Percentiles rank a stretch among this genome's conserved stretches.
Conservation (phyloP, 2,888 invertebrate species). For the Orgyia antiqua region DNA sequence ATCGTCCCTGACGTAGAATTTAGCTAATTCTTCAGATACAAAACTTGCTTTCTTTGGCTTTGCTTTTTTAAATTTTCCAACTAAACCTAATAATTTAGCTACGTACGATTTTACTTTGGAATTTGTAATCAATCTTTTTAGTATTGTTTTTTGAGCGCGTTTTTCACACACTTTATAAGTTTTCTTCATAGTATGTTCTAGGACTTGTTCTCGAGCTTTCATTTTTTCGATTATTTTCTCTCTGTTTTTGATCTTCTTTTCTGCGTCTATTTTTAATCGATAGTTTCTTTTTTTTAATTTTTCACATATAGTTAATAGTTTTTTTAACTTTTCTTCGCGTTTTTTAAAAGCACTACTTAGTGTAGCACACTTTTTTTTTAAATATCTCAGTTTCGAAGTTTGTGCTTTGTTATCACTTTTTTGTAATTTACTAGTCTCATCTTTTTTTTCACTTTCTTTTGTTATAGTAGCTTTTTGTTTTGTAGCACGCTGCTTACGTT, state of each 20-base stretch:
- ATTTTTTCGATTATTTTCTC: no score
- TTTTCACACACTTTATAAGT: conserved; percentile 9
- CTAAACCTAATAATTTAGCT: conserved; percentile 7
- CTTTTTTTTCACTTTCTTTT: conserved; percentile 12
- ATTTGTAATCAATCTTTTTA: conserved; percentile 7
- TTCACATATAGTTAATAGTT: conserved; percentile 8
- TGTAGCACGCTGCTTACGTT: no score
- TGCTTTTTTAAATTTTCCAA: conserved; percentile 6
- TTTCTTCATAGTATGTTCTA: no score
- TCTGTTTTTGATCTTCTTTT: no score
- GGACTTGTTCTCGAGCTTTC: no score
- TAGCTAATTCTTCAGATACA: conserved; percentile 5
- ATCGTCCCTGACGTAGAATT: conserved; percentile 9
- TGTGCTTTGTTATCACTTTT: conserved; percentile 8
- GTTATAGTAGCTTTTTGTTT: no score
- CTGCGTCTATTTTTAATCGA: conserved; percentile 7
- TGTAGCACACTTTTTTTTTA: conserved; percentile 8
- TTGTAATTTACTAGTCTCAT: conserved; percentile 10
- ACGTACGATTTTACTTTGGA: conserved; percentile 9
- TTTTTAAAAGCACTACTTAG: conserved; percentile 7
- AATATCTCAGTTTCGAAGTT: conserved; percentile 8
- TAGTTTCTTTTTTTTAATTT: conserved; percentile 10
- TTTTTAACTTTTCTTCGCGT: conserved; percentile 10
- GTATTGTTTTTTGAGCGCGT: conserved; percentile 8
- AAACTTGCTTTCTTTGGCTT: conserved; percentile 4